Evolutionary conservation across 2,113 vertebrate genomes (phyloP).

Genomic region (Lepus timidus): DNA sequence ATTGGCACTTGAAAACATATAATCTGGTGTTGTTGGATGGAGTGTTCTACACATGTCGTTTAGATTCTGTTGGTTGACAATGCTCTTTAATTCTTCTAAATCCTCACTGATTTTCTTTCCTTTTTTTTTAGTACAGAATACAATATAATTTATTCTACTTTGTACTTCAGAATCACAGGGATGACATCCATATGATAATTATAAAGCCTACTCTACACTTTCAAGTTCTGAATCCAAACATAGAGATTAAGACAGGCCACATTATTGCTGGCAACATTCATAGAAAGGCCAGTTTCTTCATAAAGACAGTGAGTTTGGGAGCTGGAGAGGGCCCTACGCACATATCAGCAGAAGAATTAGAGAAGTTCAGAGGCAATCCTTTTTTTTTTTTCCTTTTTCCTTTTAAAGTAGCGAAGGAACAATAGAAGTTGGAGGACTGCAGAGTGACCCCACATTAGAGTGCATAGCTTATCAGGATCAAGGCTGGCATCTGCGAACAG

Average conservation of each 20-base stretch:
- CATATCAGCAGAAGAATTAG: conserved; percentile 66
- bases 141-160: conserved; percentile 78
- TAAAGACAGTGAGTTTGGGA: neutral
- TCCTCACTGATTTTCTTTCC: neutral
- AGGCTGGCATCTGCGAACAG: conserved; percentile 85
- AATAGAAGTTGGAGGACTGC: conserved; percentile 77
- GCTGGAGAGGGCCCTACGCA: conserved; percentile 43
- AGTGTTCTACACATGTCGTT: neutral
- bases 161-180: conserved; percentile 75
- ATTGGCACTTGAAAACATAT: neutral
- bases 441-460: conserved; percentile 73
- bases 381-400: conserved; percentile 70
- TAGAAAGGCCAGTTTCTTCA: conserved; percentile 40
- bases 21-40: neutral
- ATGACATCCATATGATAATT: conserved; percentile 69
- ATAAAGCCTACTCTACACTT: conserved; percentile 63
- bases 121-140: conserved; percentile 65
- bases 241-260: conserved; percentile 72
- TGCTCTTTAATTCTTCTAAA: neutral
- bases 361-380: conserved; percentile 73
- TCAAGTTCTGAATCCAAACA: conserved; percentile 72
- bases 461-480: conserved; percentile 88
- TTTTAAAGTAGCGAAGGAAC: conserved; percentile 74
- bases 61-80: neutral
- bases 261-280: conserved; percentile 86